Base-by-base conservation (phyloP, 2,888 invertebrate genomes). In the Dryomyza anilis region DNA sequence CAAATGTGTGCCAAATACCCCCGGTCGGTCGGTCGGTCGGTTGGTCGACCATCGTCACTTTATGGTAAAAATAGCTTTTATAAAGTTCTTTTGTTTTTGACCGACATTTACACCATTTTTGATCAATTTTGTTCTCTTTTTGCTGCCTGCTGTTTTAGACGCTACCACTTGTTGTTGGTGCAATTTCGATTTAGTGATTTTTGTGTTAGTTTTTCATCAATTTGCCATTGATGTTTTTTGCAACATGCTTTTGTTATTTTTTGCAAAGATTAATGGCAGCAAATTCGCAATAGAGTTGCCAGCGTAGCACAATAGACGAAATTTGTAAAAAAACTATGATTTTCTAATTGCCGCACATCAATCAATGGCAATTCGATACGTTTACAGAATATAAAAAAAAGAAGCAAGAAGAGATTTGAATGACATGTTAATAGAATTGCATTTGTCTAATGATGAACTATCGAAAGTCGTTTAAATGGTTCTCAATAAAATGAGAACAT, bases 261-360 rank as follows among this genome's bases (percentile, higher is more conserved):
- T 23, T 30, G 10, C 23, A 33, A 59, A 46, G 48, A 59, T 59
- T 48, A 23, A 59, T 48, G 46, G 21, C 59, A 46, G 58, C 46
- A 46, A 58, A 58, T 58, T 58, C 46, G 45, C 45, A 46, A 58
- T 30, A 46, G 58, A 58, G 58, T 58, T 58, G 46, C 46, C 58
- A 58, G 21, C 1, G 45, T 19, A 33, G n/a, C 10, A 53, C 29
- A 16, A 58, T 8, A 36, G 12, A 21, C 36, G 23, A 48, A 19
- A 46, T 19, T 23, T 25, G 10, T 10, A 14, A 56, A 36, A 36
- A 39, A 14, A 19, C 30, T 58, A 19, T 30, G 30, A 46, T 46
- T 19, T 46, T 30, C 58, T 46, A 58, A 58, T 58, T 58, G 58
- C 46, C 12, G 14, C 45, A 21, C 46, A 58, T 58, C 58, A 43